Base-by-base conservation (phyloP, 2,113 vertebrate species). In the Tringa solitaria region DNA sequence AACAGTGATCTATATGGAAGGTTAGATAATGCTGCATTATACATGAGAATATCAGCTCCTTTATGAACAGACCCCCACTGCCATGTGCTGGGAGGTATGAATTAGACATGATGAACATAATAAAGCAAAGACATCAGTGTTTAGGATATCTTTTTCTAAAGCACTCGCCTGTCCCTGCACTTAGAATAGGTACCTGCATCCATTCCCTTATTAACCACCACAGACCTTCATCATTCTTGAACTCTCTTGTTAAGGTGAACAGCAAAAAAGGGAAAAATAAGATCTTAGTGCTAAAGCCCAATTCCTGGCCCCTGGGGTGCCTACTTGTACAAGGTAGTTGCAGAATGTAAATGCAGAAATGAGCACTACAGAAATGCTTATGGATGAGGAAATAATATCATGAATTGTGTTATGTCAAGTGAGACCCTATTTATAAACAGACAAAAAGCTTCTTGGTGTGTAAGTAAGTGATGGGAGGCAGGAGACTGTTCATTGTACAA, bases 371-470 rank as follows among this genome's bases (percentile, higher is more conserved):
- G 92, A 96, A 89, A 95, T 91, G 90, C 94, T 92, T 96, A 95
- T 87, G 90, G 94, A 92, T 95, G 87, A 95, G 74, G 77, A 96
- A 95, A 95, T 70, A 96, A 76, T 76, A 91, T 13, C 69, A 82
- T 87, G 89, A 94, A 95, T 89, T 95, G 94, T 94, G 81, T 91
- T 96, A 89, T 95, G 89, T 89, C 95, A 95, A 96, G 87, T 41
- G 84, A 89, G 95, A 94, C 57, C 84, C 94, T 87, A 94, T 93
- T 94, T 94, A 93, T 93, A 96, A 96, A 97, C 74, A 95, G 87
- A 91, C 84, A 97, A 94, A 97, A 94, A 94, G 87, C 93, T 96
- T 91, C 91, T 94, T 87, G 84, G 87, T 87, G 83, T 87, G 77
- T 79, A 84, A 72, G 76, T 90, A 46, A 95, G 94, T 65, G 90